Percentiles rank a stretch among this genome's conserved stretches.
These are phyloP conservation scores for Hemibagrus guttatus DNA, from an alignment of 2,797 vertebrate species.

Conservation along the genomic window DNA sequence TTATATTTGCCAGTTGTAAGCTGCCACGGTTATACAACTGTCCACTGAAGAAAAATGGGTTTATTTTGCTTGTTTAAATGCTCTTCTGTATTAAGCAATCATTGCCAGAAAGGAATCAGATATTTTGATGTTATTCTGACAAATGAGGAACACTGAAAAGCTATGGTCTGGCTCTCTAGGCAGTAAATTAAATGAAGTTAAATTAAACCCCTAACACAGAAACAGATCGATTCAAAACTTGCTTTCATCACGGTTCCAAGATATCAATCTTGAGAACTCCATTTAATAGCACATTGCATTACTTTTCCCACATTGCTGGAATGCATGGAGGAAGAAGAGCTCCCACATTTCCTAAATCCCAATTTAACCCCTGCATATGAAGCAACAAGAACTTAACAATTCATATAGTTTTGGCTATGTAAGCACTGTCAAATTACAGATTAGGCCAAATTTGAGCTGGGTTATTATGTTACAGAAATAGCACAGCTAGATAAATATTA, in stretches of 20 bases:
- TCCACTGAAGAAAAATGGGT: background rate
- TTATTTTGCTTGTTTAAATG: background rate
- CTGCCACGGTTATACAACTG: background rate
- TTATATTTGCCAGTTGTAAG: background rate
- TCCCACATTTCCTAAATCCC: background rate
- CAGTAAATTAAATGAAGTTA: background rate
- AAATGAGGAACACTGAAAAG: background rate
- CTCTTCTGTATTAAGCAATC: background rate
- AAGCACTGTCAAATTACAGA: slow-evolving; percentile 4
- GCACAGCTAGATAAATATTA: slow-evolving; percentile 32
- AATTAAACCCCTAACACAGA: background rate
- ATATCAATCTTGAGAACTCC: background rate
- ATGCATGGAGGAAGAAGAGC: background rate
- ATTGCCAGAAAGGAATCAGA: background rate
- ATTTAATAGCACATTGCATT: background rate
- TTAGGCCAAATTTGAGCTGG: background rate
- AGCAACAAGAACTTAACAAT: background rate
- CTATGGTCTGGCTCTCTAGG: background rate
- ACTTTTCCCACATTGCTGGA: background rate
- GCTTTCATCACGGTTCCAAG: background rate
- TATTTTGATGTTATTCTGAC: slow-evolving; percentile 1
- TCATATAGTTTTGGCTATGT: background rate
- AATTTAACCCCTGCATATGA: background rate
- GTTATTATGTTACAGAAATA: slow-evolving; percentile 26
- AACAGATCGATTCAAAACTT: background rate